Conservation (phyloP, 2,888 invertebrate genomes). For the Pterostichus niger region DNA sequence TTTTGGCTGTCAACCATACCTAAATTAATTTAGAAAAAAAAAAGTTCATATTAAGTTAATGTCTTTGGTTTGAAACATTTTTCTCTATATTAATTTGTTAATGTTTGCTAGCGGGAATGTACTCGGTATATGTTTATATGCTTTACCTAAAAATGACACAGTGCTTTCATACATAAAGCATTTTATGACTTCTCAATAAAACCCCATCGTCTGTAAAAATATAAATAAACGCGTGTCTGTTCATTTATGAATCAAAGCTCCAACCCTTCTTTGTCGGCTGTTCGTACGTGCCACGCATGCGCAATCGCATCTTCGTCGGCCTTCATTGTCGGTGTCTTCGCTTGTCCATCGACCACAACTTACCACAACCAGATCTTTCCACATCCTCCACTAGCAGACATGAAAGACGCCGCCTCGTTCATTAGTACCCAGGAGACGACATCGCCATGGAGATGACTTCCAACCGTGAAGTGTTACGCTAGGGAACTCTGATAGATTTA, state of each 20-base stretch:
- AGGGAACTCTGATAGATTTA: slow-evolving; percentile 40
- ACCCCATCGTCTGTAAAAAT: not conserved
- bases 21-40: too few species aligned
- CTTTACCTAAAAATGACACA: too few species aligned
- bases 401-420: slow-evolving; percentile 49
- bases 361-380: slow-evolving; percentile 12
- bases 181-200: not conserved
- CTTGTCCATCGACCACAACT: too few species aligned
- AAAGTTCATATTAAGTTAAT: too few species aligned
- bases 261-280: slow-evolving; percentile 34
- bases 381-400: slow-evolving; percentile 21
- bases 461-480: slow-evolving; percentile 10
- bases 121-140: too few species aligned
- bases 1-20: too few species aligned
- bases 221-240: not conserved
- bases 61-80: too few species aligned
- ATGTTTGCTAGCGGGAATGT: too few species aligned
- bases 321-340: slow-evolving; percentile 5
- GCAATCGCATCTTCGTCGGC: slow-evolving; percentile 13
- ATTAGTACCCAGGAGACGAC: slow-evolving; percentile 52
- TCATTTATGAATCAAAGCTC: slow-evolving; percentile 6
- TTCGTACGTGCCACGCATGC: slow-evolving; percentile 50
- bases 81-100: too few species aligned
- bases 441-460: slow-evolving; percentile 31
- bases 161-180: too few species aligned